These are phyloP conservation scores for Pardosa pseudoannulata DNA, from an alignment of 2,888 invertebrate species.

Conservation along the genomic window DNA sequence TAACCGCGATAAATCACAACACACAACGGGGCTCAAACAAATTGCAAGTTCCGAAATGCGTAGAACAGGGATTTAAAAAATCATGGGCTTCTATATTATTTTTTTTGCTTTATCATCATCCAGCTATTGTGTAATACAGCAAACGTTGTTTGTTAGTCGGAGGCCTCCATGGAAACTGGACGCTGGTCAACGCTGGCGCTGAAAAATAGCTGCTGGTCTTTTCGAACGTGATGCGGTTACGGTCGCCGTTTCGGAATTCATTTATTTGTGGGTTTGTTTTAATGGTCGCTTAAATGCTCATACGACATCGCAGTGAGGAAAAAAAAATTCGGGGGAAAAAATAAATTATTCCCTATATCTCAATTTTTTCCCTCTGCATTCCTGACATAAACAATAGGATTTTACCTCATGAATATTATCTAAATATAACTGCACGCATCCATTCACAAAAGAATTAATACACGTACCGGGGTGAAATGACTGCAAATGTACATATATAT, in stretches of 20 bases:
- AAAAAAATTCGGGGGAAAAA: too few species aligned
- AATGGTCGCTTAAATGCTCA: background rate
- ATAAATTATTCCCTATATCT: too few species aligned
- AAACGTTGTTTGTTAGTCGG: constrained; percentile 59
- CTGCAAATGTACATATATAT: too few species aligned
- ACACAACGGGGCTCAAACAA: constrained; percentile 54
- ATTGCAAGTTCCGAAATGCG: constrained; percentile 52
- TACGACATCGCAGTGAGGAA: background rate
- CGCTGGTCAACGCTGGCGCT: constrained; percentile 44
- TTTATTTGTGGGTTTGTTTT: constrained; percentile 63
- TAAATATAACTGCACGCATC: too few species aligned
- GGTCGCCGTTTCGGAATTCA: constrained; percentile 26
- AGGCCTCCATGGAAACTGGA: constrained; percentile 61
- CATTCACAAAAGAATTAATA: too few species aligned
- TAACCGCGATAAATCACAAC: constrained; percentile 53
- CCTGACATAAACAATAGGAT: too few species aligned
- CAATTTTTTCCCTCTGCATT: too few species aligned
- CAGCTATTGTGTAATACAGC: constrained; percentile 24
- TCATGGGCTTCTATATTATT: constrained; percentile 57
- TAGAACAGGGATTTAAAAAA: constrained; percentile 34
- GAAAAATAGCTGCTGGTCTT: constrained; percentile 55
- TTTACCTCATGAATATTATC: too few species aligned
- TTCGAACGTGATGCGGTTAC: constrained; percentile 65
- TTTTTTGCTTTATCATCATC: constrained; percentile 28
- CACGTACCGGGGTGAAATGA: too few species aligned